A percentile compares a stretch with the other conserved stretches of the same genome.
Evolutionary conservation across 2,113 vertebrate species (phyloP).

Genomic region (Prolemur simus): DNA sequence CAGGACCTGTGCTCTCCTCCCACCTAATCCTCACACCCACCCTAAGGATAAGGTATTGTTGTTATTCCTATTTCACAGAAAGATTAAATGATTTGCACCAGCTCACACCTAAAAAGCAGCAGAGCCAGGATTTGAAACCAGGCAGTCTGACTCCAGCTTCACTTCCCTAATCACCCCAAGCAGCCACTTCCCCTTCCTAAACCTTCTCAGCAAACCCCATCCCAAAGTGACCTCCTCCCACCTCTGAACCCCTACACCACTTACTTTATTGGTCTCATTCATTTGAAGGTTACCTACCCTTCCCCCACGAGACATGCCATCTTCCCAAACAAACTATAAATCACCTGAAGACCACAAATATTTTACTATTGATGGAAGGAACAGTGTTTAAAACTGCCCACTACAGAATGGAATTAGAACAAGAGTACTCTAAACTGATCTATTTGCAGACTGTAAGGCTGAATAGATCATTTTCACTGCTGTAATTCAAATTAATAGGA

Average conservation of each 20-base stretch:
- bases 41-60: too few relatives aligned
- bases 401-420: background rate
- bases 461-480: background rate
- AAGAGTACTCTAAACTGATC: background rate
- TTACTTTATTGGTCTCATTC: background rate
- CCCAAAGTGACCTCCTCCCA: background rate
- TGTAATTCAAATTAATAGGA: background rate
- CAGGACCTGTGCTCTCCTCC: background rate
- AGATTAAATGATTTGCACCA: background rate
- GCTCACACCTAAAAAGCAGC: background rate
- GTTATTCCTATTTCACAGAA: background rate
- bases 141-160: background rate
- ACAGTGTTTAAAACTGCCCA: background rate
- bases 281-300: background rate
- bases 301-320: background rate
- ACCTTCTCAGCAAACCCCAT: background rate
- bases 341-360: background rate
- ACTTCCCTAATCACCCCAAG: background rate
- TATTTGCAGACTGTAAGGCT: background rate
- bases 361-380: background rate
- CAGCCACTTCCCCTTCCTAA: background rate
- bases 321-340: background rate
- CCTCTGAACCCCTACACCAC: background rate
- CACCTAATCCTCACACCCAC: background rate
- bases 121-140: background rate